Evolutionary conservation across 2,797 vertebrate genomes (phyloP), one percentile per base, ranked within the genome.

Genomic region (Rhinella marina): DNA sequence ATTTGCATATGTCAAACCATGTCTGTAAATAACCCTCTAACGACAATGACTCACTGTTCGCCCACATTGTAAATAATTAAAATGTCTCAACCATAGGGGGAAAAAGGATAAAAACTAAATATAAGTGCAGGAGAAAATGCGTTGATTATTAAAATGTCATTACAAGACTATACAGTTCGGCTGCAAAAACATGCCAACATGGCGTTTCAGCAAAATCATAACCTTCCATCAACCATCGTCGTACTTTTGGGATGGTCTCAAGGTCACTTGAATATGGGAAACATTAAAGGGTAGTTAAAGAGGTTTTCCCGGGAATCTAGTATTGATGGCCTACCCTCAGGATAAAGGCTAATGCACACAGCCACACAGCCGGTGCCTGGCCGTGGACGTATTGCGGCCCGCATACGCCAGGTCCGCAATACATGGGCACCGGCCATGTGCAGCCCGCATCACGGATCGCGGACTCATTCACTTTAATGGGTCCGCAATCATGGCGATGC

Each of bases 51-150:
- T 76, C 73, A 77, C 25, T 77, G 73, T 77, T 14, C 0, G 23
- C 73, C 73, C 50, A 77, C 73, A 25, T 23, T 25, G 41, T 70
- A 75, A 50, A 75, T 75, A n/a, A 50, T 75, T 75, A 50, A 75
- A 75, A 75, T 75, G 13, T 13, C 41, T 75, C 3, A 73, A 73
- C 32, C 29, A 8, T 3, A 1, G 7, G 10, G 10, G 7, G 25
- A 16, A 50, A n/a, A n/a, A 54, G 5, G 12, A 27, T 16, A 32
- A 17, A 77, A n/a, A n/a, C 3, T 4, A 13, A 8, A 54, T 77
- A 25, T 11, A 10, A 14, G 73, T 25, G 50, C 54, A 77, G 50
- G 73, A 77, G 73, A 75, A 52, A n/a, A 11, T 52, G 48, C 10
- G n/a, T 7, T 13, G n/a, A n/a, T 16, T 77, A 77, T 77, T 77